phyloP scores from a whole-genome alignment of 2,113 vertebrate species.

The Tenrec ecaudatus region DNA sequence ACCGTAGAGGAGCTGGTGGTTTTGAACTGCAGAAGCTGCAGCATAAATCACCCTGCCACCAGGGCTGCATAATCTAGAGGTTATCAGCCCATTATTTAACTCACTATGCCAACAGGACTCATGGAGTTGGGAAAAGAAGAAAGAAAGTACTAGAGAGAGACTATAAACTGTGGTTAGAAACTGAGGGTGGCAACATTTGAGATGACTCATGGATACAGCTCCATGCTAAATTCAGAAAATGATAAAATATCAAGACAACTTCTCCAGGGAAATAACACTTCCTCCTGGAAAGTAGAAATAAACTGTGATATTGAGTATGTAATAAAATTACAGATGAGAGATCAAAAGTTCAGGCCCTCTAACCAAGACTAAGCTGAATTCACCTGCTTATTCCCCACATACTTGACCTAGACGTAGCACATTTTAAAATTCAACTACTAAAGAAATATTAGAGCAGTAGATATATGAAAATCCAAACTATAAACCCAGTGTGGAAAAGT shows the following conservation, averaged over 20 bases:
- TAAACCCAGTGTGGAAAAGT: background rate
- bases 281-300: background rate
- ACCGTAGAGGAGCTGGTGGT: too few species aligned
- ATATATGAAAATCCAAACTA: background rate
- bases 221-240: conserved; percentile 1
- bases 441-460: background rate
- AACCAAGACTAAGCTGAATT: background rate
- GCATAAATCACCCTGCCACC: too few species aligned
- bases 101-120: too few species aligned
- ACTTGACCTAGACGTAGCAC: background rate
- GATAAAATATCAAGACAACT: background rate
- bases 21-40: too few species aligned
- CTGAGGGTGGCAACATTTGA: background rate
- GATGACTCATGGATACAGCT: background rate
- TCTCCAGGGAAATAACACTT: conserved; percentile 53
- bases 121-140: background rate
- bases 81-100: too few species aligned
- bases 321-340: conserved; percentile 19
- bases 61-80: too few species aligned
- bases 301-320: background rate
- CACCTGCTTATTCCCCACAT: background rate
- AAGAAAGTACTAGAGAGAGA: background rate
- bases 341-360: background rate
- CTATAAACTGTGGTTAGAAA: background rate
- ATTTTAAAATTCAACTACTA: background rate